Evolutionary conservation across 1,140 invertebrate species (phyloP).

Genomic region (Sarcophaga bullata): DNA sequence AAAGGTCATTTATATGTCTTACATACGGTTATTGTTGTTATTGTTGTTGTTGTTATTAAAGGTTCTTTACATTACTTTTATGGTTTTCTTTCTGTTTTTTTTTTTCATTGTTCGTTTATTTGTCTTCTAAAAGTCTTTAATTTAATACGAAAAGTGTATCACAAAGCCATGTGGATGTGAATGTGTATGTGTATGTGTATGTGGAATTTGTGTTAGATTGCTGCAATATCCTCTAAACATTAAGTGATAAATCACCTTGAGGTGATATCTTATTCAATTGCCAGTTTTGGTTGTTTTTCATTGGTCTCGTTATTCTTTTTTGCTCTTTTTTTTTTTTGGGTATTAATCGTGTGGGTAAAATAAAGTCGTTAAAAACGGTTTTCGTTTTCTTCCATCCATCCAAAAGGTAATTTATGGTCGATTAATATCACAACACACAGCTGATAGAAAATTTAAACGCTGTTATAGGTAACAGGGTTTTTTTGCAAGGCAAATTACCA

Average conservation of each 20-base stretch:
- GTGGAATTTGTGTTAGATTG: conserved; percentile 6
- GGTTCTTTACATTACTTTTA: conserved; percentile 6
- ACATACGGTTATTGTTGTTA: not conserved
- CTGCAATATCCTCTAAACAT: conserved; percentile 13
- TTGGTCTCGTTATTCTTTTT: not conserved
- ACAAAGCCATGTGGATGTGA: not conserved
- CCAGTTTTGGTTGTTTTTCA: not conserved
- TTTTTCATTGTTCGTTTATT: not conserved
- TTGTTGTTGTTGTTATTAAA: not conserved
- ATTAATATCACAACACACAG: no score
- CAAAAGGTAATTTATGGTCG: no score
- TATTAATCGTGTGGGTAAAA: no score
- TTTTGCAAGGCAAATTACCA: no score
- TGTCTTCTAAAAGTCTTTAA: not conserved
- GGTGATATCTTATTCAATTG: not conserved
- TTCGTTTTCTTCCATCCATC: no score
- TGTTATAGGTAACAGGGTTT: no score
- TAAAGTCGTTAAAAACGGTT: no score
- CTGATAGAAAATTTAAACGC: no score
- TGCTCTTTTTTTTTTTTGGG: no score
- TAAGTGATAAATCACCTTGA: not conserved
- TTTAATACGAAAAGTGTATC: not conserved
- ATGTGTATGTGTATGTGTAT: no score
- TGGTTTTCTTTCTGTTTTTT: not conserved
- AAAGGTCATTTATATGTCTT: conserved; percentile 10